Conservation (phyloP, 1,140 invertebrate species). For the Tribolium madens region DNA sequence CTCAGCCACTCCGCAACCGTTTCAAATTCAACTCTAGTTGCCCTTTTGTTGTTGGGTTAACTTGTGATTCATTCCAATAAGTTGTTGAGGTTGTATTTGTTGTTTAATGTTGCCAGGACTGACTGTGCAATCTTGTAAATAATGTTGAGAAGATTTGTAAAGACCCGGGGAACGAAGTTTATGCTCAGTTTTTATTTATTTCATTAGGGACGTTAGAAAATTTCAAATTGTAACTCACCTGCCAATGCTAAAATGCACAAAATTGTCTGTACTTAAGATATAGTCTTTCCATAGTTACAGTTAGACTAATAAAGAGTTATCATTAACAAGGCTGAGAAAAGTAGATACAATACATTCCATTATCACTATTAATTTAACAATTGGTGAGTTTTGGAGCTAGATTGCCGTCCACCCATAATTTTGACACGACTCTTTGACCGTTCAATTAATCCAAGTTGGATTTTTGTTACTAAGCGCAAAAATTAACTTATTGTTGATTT, state of each 20-base stretch:
- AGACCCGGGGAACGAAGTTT: constrained; percentile 21
- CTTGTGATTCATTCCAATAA: constrained; percentile 37
- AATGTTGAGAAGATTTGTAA: constrained; percentile 35
- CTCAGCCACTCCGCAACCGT: constrained; percentile 70
- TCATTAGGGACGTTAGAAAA: constrained; percentile 12
- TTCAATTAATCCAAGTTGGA: neutral
- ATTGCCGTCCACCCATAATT: constrained; percentile 14
- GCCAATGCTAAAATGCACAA: constrained; percentile 40
- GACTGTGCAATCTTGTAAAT: constrained; percentile 57
- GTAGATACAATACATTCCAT: constrained; percentile 5
- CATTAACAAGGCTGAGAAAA: constrained; percentile 28
- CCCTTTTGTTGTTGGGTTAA: constrained; percentile 18
- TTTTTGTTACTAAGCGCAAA: constrained; percentile 8
- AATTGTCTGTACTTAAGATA: constrained; percentile 30
- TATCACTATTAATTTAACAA: constrained; percentile 5
- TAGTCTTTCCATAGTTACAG: constrained; percentile 25
- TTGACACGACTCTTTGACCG: neutral
- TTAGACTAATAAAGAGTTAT: constrained; percentile 16
- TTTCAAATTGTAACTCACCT: constrained; percentile 35
- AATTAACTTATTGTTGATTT: constrained; percentile 26
- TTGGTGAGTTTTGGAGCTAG: constrained; percentile 7
- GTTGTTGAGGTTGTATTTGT: constrained; percentile 9
- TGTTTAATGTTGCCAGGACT: constrained; percentile 55
- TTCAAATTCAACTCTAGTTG: constrained; percentile 75
- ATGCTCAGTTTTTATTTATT: constrained; percentile 19